Evolutionary conservation across 2,797 vertebrate genomes (phyloP).

Genomic region (Arrhamphus sclerolepis): DNA sequence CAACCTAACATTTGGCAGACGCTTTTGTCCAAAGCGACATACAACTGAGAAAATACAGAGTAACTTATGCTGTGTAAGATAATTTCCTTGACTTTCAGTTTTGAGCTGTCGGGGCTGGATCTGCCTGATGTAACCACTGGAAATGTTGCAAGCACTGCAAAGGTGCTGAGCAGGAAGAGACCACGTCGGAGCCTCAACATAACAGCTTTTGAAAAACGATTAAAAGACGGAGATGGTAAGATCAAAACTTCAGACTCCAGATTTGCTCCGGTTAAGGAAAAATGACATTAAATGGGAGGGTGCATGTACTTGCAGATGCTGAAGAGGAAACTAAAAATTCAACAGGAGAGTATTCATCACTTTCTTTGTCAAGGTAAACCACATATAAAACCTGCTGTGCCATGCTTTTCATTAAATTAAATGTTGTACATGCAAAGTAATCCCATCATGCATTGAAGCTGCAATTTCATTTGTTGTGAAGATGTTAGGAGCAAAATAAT

Average conservation of each 20-base stretch:
- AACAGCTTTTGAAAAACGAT: conserved; percentile 76
- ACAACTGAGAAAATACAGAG: too few species aligned
- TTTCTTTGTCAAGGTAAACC: conserved; percentile 58
- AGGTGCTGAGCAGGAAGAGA: conserved; percentile 76
- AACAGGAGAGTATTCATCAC: conserved; percentile 24
- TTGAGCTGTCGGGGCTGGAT: conserved; percentile 72
- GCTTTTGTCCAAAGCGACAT: too few species aligned
- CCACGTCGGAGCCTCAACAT: conserved; percentile 71
- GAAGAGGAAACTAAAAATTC: conserved; percentile 35
- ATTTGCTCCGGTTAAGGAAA: too few species aligned
- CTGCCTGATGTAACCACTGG: conserved; percentile 75
- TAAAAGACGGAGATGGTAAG: conserved; percentile 59
- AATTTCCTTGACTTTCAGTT: conserved; percentile 56
- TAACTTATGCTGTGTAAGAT: not conserved
- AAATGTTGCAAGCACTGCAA: conserved; percentile 39
- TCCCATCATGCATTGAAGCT: too few species aligned
- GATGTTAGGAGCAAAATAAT: too few species aligned
- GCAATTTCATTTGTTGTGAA: too few species aligned
- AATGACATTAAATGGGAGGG: not conserved
- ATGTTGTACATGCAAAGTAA: too few species aligned
- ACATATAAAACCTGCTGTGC: not conserved
- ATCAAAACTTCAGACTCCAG: not conserved
- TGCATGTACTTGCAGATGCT: conserved; percentile 42
- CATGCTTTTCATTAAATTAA: not conserved
- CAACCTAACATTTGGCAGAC: too few species aligned